These are phyloP conservation scores for Palloptera scutellata DNA, from an alignment of 2,888 invertebrate species.

Conservation along the genomic window DNA sequence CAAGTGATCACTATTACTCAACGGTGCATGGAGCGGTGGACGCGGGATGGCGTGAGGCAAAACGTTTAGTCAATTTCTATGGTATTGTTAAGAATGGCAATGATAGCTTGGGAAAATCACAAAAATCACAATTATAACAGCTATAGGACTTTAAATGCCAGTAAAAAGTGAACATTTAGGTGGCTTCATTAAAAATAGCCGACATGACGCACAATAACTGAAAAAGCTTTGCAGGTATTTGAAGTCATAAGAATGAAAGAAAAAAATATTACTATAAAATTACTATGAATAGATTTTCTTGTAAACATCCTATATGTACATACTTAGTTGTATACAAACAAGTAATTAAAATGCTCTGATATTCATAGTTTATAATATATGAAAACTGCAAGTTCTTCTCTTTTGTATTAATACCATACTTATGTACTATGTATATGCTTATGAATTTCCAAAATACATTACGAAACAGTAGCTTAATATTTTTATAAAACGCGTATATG, in stretches of 20 bases:
- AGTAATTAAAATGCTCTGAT: too few relatives aligned
- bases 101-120: slow-evolving; percentile 16
- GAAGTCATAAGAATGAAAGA: slow-evolving; percentile 39
- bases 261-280: slow-evolving; percentile 27
- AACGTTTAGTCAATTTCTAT: slow-evolving; percentile 65
- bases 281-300: neutral
- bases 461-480: too few relatives aligned
- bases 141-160: slow-evolving; percentile 46
- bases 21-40: slow-evolving; percentile 80
- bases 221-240: slow-evolving; percentile 29
- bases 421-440: too few relatives aligned
- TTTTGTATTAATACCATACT: too few relatives aligned
- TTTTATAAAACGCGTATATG: too few relatives aligned
- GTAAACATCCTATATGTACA: neutral
- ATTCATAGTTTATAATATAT: neutral
- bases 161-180: slow-evolving; percentile 26
- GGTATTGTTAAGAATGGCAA: slow-evolving; percentile 40
- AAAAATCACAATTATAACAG: slow-evolving; percentile 55
- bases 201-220: neutral
- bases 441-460: too few relatives aligned
- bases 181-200: slow-evolving; percentile 20
- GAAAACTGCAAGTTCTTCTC: too few relatives aligned
- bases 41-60: slow-evolving; percentile 76
- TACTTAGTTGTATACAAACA: neutral
- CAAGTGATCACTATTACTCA: slow-evolving; percentile 71